Percentiles rank a stretch among this genome's conserved stretches.
phyloP scores from a whole-genome alignment of 2,888 invertebrate species.

The Drosophila nigricruria region DNA sequence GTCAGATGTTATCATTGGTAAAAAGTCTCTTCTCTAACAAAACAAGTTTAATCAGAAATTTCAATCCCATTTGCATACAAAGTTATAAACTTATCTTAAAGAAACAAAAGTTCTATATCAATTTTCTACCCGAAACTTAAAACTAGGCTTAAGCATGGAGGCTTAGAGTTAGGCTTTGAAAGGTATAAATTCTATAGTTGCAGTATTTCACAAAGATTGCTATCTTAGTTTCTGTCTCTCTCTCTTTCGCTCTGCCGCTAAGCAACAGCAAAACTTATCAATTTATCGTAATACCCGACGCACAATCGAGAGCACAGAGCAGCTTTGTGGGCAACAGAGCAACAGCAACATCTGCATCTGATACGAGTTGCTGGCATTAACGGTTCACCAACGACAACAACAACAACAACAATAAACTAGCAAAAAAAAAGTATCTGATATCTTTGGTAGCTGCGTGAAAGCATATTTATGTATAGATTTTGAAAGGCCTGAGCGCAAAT shows the following conservation, averaged over 20 bases:
- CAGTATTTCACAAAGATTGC: background rate
- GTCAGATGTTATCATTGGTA: no score
- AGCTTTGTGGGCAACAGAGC: conserved; percentile 31
- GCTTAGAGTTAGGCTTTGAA: no score
- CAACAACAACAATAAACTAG: conserved; percentile 16
- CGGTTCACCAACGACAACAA: conserved; percentile 43
- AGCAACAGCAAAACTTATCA: conserved; percentile 31
- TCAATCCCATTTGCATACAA: no score
- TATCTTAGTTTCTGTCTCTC: background rate
- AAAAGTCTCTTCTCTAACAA: no score
- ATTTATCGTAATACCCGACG: conserved; percentile 42
- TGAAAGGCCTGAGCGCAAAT: conserved; percentile 51
- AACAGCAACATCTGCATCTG: conserved; percentile 57
- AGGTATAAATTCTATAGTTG: no score
- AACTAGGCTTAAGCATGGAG: no score
- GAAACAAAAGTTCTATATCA: no score
- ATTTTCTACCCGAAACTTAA: no score
- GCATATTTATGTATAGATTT: conserved; percentile 78
- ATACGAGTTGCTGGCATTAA: conserved; percentile 47
- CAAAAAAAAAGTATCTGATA: conserved; percentile 64
- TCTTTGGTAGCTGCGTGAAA: conserved; percentile 68
- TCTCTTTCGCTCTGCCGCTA: background rate
- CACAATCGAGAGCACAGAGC: conserved; percentile 50
- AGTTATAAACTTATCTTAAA: no score
- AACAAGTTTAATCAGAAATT: no score